Conservation (phyloP, 2,797 vertebrate genomes). For the Lepus townsendii region DNA sequence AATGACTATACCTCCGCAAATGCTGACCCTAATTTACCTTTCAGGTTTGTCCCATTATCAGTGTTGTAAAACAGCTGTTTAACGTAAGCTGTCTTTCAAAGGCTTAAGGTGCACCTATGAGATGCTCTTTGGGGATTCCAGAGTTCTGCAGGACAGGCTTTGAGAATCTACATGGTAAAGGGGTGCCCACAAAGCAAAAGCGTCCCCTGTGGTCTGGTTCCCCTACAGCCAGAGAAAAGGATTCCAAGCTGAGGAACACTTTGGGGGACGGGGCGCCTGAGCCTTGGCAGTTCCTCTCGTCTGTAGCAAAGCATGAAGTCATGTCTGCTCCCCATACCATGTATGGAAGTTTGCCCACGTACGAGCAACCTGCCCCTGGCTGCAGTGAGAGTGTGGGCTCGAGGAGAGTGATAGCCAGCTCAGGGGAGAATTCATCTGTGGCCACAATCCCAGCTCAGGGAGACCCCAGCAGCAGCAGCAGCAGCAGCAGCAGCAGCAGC, state of each 20-base stretch:
- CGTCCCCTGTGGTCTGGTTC: constrained; percentile 74
- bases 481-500: not conserved
- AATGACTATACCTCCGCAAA: not conserved
- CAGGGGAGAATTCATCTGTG: not conserved
- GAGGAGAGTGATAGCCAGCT: not conserved
- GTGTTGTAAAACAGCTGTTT: constrained; percentile 22
- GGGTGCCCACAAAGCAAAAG: constrained; percentile 12
- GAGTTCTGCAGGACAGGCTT: not conserved
- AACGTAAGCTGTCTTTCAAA: constrained; percentile 54
- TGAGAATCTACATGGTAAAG: constrained; percentile 35
- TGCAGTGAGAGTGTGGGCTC: constrained; percentile 64
- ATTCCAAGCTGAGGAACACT: constrained; percentile 69
- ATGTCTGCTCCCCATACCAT: constrained; percentile 80
- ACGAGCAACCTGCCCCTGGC: constrained; percentile 74
- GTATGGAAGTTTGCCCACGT: constrained; percentile 80
- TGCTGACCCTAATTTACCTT: constrained; percentile 19
- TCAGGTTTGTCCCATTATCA: not conserved
- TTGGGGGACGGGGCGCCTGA: constrained; percentile 54
- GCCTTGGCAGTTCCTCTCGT: constrained; percentile 79
- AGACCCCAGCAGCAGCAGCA: not conserved
- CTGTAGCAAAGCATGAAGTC: constrained; percentile 81
- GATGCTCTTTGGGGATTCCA: not conserved
- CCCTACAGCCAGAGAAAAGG: constrained; percentile 14
- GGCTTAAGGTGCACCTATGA: not conserved
- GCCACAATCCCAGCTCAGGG: constrained; percentile 12